Evolutionary conservation across 2,797 vertebrate genomes (phyloP), one percentile per base, ranked within the genome.

Genomic region (Argyrosomus regius): DNA sequence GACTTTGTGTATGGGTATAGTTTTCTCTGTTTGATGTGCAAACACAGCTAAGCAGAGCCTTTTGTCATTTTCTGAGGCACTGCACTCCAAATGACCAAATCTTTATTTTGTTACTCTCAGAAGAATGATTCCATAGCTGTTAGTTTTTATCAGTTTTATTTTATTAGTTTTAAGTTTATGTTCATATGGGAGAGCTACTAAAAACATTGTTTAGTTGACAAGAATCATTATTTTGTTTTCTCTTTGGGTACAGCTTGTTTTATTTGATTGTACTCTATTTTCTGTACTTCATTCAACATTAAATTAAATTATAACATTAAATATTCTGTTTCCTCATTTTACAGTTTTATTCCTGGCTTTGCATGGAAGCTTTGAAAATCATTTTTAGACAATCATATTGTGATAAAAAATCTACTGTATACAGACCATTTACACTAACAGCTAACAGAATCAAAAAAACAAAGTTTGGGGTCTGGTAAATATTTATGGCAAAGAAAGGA

Each of bases 221-320:
- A 92, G 94, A 94, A 85, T 89, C 86, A 75, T 87, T 46, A 65
- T 82, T 91, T 89, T 83, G 7, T 94, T 78, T 35, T 94, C 92
- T 78, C 82, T 91, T 94, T 94, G 88, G 89, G 94, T 95, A 94
- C 92, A 90, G 92, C 92, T 95, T 87, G 83, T 96, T 96, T 96
- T 85, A 96, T 96, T 96, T 95, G 91, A 96, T 96, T 97, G 96
- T 97, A 94, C 94, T 96, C 93, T 95, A 95, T 96, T 96, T 97
- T 96, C 96, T 97, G 96, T 96, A 96, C 96, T 95, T 97, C 94
- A 96, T 96, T 97, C 95, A 95, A 96, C 93, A 94, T 94, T 96
- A 96, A 95, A 96, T 97, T 97, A 97, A 97, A 97, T 95, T 95
- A 95, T 88, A 86, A 89, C 79, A 89, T 78, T 62, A 68, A 68